Evolutionary conservation across 64 coral and sea anemone genomes (phyloP), one percentile per base, ranked within the genome.

Genomic region (Montipora efflorescens): DNA sequence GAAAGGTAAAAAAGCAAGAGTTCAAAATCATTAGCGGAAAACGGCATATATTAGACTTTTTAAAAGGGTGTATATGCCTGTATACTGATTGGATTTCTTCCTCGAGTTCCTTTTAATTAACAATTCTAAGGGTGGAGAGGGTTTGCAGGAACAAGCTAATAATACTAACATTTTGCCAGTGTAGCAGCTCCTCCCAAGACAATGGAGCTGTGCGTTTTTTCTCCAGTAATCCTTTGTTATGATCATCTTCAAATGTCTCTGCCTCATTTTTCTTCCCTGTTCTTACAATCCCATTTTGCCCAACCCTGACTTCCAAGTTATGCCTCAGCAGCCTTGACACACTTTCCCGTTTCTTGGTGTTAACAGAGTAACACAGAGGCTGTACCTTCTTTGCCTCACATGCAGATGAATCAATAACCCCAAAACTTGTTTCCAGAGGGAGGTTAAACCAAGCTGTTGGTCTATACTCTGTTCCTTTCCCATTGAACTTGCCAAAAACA

Each of bases 151-250:
- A 53, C 47, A 44, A 25, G 2, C 8, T 43, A 51, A 1, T 19
- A 43, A 73, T 36, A 49, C 96, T 97, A 71, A 97, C 96, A 92
- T 95, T 77, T 50, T 95, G 77, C 96, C 96, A 97, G 47, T 97
- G 94, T 3, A 97, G 74, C 62, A 95, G 96, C 48, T 97, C 93
- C 67, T 97, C 93, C 96, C 96, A 97, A 68, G 89, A 95, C 22
- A 97, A 36, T 10, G 96, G 96, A n/a, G 84, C 93, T 51, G 84
- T 69, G 20, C 83, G 67, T 21, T 61, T 52, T 78, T 86, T 94
- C 22, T 19, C 87, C 47, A 89, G 55, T 19, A 67, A 95, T 18
- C 12, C 72, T 88, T 85, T 52, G 46, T 2, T 58, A 58, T 86
- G 50, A 62, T 74, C 7, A 88, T 47, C 45, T 50, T 69, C 58